These are phyloP conservation scores for Plagiodera versicolora DNA, from an alignment of 2,888 invertebrate genomes.

Conservation along the genomic window DNA sequence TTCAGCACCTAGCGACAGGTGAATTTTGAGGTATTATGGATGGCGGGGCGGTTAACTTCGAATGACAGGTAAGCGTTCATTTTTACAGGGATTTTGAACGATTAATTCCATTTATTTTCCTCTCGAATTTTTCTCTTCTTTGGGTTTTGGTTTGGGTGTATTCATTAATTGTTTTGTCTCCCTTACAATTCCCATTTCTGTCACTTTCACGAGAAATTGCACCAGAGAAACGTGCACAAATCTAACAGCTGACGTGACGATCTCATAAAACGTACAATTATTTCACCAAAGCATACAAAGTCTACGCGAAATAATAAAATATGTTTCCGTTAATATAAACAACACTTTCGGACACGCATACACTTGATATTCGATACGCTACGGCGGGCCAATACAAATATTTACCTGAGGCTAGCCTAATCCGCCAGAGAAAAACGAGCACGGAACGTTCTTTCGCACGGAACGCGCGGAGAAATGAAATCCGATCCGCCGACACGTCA, in stretches of 20 bases:
- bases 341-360: conserved; percentile 3
- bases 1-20: conserved; percentile 36
- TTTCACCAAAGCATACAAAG: neutral
- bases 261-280: neutral
- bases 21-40: conserved; percentile 14
- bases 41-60: too few relatives aligned
- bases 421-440: neutral
- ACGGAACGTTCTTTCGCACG: neutral
- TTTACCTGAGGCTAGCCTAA: conserved; percentile 10
- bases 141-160: too few relatives aligned
- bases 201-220: too few relatives aligned
- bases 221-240: too few relatives aligned
- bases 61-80: too few relatives aligned
- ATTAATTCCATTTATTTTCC: too few relatives aligned
- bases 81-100: too few relatives aligned
- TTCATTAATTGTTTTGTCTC: too few relatives aligned
- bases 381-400: conserved; percentile 9
- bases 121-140: too few relatives aligned
- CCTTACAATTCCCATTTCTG: too few relatives aligned
- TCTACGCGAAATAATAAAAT: conserved; percentile 1
- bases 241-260: too few relatives aligned
- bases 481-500: conserved; percentile 9
- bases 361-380: conserved; percentile 5
- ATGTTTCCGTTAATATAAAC: conserved; percentile 11
- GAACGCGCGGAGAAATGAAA: neutral